Percentiles rank a stretch among this genome's conserved stretches.
These are phyloP conservation scores for Chaetophractus vellerosus DNA, from an alignment of 2,797 vertebrate genomes.

Conservation along the genomic window DNA sequence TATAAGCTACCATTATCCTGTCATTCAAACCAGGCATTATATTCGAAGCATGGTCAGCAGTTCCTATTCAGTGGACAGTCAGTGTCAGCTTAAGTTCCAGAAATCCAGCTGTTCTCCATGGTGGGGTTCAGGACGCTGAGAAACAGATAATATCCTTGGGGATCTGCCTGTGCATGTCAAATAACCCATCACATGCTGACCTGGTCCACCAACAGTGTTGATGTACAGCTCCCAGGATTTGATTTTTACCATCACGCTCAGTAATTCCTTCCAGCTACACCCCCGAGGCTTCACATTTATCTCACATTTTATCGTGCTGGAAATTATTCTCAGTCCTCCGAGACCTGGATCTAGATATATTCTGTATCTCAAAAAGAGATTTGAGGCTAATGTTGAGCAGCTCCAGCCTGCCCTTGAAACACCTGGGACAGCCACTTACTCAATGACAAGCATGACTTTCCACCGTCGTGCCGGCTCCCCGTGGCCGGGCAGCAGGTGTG, in stretches of 20 bases:
- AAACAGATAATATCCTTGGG: not conserved
- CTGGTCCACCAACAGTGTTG: no score
- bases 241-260: not conserved
- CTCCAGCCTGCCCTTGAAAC: not conserved
- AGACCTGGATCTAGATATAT: not conserved
- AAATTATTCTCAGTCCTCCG: conserved; percentile 25
- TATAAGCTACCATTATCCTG: conserved; percentile 28
- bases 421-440: accelerated
- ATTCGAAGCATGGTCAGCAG: not conserved
- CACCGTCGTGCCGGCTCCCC: accelerated
- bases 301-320: not conserved
- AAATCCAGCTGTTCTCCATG: not conserved
- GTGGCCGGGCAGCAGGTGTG: no score
- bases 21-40: not conserved
- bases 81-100: not conserved
- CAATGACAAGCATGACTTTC: not conserved
- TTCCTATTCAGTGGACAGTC: not conserved
- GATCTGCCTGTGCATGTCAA: not conserved
- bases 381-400: not conserved
- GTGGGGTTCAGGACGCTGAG: not conserved
- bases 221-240: not conserved
- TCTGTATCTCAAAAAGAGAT: not conserved
- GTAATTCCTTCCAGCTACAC: not conserved
- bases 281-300: not conserved
- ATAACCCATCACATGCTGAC: accelerated